phyloP scores from a whole-genome alignment of 2,888 invertebrate species.

The Temnothorax unifasciatus region DNA sequence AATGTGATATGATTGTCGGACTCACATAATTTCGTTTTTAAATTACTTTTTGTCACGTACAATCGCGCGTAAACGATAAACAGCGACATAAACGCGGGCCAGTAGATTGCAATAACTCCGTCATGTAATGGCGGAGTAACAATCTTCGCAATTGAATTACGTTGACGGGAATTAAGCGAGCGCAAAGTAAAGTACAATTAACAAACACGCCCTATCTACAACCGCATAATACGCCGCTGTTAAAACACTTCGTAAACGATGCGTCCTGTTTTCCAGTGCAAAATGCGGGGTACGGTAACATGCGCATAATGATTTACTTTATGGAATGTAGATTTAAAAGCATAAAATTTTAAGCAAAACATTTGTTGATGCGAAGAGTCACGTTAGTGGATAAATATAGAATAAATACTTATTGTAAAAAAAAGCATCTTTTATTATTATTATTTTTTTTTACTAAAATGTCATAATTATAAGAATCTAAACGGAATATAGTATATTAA shows the following conservation, averaged over 20 bases:
- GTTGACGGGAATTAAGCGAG: conserved; percentile 17
- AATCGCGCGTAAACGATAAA: background rate
- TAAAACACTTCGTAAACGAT: conserved; percentile 30
- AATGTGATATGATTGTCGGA: background rate
- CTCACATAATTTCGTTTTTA: background rate
- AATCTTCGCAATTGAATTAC: conserved; percentile 43
- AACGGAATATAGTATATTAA: background rate
- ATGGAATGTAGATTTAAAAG: conserved; percentile 10
- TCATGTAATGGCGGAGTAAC: conserved; percentile 17
- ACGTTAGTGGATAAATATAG: background rate
- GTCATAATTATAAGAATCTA: background rate
- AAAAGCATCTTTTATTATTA: background rate
- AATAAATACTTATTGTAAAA: background rate
- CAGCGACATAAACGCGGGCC: background rate
- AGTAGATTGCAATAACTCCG: conserved; percentile 23
- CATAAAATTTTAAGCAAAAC: background rate
- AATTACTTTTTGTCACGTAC: background rate
- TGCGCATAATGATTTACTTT: conserved; percentile 23
- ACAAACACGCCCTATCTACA: conserved; percentile 17
- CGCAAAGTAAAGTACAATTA: conserved; percentile 37
- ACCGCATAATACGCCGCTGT: conserved; percentile 19
- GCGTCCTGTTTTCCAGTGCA: background rate
- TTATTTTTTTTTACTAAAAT: background rate
- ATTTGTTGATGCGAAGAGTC: background rate
- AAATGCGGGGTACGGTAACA: conserved; percentile 11